Base-by-base conservation (phyloP, 2,797 vertebrate species). In the Propithecus perrieri region DNA sequence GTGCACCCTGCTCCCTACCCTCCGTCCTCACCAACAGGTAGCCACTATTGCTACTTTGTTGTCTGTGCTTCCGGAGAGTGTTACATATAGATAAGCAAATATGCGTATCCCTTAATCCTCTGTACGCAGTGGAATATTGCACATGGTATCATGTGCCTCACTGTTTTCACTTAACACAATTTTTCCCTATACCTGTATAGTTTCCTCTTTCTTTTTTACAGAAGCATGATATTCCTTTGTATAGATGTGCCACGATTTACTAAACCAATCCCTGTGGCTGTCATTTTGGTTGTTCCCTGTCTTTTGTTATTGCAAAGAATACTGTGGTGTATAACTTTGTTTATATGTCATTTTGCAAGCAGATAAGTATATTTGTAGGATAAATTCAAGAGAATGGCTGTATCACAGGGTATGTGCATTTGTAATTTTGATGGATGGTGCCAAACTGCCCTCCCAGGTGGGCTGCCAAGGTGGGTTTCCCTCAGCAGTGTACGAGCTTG, bases 401-500 rank as follows among this genome's bases (percentile, higher is more conserved):
- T 48, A 12, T 75, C 30, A 0, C 20, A 13, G 69, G 24, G 26
- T n/a, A 15, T 2, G 0, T 12, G 9, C 7, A 22, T 14, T 35
- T 30, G 61, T 67, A 5, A 55, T 79, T 74, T 57, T 17, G 24
- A 30, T 48, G 71, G 57, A 50, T 63, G 91, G 48, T 13, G 5
- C 76, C 55, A 46, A 2, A 4, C 5, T 50, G 81, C 28, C 28
- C 50, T 55, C 20, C 3, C 0, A 2, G 2, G 30, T 72, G 41
- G 18, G 24, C 8, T 4, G 46, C 41, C 2, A 13, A 3, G 20
- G 17, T 5, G 7, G 13, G 10, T 41, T 84, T 69, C n/a, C 41
- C 0, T 35, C 1, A 0, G 48, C 5, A 13, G 8, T 6, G 0
- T 0, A 0, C 28, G n/a, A 57, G 9, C 18, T 3, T 18, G 4